Percentiles rank a stretch among this genome's conserved stretches.
phyloP scores from a whole-genome alignment of 2,888 invertebrate species.

The Germaria angustata region DNA sequence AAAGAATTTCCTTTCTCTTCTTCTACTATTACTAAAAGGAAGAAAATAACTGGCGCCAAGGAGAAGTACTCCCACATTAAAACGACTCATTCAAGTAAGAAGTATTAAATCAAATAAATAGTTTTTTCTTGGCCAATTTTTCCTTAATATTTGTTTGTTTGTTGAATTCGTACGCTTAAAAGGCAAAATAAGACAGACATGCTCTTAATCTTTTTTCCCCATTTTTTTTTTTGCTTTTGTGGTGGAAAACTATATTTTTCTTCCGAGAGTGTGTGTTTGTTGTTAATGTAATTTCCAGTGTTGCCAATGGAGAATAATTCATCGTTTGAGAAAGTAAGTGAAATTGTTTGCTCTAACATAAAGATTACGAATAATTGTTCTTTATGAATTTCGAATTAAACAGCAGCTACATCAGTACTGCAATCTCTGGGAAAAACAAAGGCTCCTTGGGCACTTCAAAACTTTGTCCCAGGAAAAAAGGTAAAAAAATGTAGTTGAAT shows the following conservation, averaged over 20 bases:
- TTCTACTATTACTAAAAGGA: not conserved
- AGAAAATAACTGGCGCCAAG: conserved; percentile 54
- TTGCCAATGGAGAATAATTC: no score
- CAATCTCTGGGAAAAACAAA: no score
- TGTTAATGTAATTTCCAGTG: not conserved
- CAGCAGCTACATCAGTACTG: no score
- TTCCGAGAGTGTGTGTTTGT: not conserved
- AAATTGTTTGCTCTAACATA: no score
- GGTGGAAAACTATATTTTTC: conserved; percentile 25
- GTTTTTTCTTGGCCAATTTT: conserved; percentile 12
- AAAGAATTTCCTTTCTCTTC: not conserved
- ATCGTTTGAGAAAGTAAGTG: no score
- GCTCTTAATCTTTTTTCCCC: no score
- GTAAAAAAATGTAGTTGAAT: no score
- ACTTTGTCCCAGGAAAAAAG: no score
- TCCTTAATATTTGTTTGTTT: not conserved
- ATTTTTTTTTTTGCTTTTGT: not conserved
- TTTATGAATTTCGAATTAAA: no score
- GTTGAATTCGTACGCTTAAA: conserved; percentile 1
- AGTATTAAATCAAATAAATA: conserved; percentile 45
- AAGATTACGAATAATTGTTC: no score
- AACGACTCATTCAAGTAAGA: conserved; percentile 24
- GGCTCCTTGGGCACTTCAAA: no score
- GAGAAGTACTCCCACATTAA: conserved; percentile 61
- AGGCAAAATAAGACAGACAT: not conserved